Evolutionary conservation across 2,113 vertebrate genomes (phyloP).

Genomic region (Larimichthys polyactis): DNA sequence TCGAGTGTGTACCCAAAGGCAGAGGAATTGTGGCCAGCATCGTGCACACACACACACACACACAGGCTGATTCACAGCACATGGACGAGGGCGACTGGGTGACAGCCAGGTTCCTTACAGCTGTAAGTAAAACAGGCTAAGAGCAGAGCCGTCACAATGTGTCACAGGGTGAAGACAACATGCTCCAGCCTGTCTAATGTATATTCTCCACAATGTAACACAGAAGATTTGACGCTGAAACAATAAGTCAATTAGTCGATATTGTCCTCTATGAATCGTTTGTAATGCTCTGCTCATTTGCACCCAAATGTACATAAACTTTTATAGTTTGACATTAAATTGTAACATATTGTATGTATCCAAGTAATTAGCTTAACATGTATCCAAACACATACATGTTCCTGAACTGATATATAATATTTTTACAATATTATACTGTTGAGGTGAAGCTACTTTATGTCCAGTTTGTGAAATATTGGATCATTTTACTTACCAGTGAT

Average conservation of each 20-base stretch:
- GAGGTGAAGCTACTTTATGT: too few species aligned
- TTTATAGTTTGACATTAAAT: background rate
- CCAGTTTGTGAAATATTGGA: too few species aligned
- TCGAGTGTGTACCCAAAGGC: constrained; percentile 51
- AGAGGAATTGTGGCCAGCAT: constrained; percentile 50
- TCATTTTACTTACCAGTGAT: too few species aligned
- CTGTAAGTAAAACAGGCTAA: constrained; percentile 41
- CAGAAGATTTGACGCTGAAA: background rate
- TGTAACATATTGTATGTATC: background rate
- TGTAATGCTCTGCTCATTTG: background rate
- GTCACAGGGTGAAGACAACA: constrained; percentile 5
- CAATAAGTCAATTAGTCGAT: background rate
- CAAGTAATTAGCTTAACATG: too few species aligned
- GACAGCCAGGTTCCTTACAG: constrained; percentile 51
- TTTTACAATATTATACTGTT: too few species aligned
- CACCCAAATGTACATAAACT: background rate
- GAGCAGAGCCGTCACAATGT: constrained; percentile 25
- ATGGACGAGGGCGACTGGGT: constrained; percentile 57
- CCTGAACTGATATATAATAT: too few species aligned
- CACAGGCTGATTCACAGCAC: constrained; percentile 63
- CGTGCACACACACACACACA: constrained; percentile 37
- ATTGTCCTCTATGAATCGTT: constrained; percentile 3
- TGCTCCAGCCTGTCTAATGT: background rate
- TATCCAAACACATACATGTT: too few species aligned
- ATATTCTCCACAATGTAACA: background rate